phyloP scores from a whole-genome alignment of 2,888 invertebrate species.

The Drosophila sordidula region DNA sequence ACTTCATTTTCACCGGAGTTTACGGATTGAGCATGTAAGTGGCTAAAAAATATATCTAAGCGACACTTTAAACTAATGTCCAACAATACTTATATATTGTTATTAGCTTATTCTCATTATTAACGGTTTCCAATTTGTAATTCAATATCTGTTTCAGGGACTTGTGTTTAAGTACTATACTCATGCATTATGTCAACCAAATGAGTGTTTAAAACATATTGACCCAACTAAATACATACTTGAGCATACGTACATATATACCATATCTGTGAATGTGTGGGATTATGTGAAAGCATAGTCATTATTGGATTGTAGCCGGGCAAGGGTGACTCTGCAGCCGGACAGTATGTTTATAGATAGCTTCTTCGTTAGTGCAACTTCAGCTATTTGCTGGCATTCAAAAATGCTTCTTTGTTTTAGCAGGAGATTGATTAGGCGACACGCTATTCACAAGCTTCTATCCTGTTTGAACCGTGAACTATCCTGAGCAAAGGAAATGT shows the following conservation, averaged over 20 bases:
- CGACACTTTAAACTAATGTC: neutral
- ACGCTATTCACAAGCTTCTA: neutral
- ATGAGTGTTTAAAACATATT: neutral
- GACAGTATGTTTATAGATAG: neutral
- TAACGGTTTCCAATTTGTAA: constrained; percentile 6
- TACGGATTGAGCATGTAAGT: no score
- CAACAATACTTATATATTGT: neutral
- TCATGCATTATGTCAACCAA: neutral
- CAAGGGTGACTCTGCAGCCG: neutral
- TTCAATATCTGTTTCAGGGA: neutral
- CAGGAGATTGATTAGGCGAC: neutral
- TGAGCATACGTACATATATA: neutral
- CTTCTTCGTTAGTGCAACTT: neutral
- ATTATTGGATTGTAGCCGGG: neutral
- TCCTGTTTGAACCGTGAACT: neutral
- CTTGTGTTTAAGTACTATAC: constrained; percentile 1
- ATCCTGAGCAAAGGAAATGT: no score
- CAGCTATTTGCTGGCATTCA: neutral
- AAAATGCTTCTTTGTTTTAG: no score
- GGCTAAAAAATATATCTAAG: no score
- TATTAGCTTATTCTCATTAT: neutral
- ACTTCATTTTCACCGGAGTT: no score
- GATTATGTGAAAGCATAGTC: neutral
- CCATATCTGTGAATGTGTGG: constrained; percentile 1
- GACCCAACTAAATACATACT: neutral